Conservation (phyloP, 2,888 invertebrate species). For the Drosophila basisetae region DNA sequence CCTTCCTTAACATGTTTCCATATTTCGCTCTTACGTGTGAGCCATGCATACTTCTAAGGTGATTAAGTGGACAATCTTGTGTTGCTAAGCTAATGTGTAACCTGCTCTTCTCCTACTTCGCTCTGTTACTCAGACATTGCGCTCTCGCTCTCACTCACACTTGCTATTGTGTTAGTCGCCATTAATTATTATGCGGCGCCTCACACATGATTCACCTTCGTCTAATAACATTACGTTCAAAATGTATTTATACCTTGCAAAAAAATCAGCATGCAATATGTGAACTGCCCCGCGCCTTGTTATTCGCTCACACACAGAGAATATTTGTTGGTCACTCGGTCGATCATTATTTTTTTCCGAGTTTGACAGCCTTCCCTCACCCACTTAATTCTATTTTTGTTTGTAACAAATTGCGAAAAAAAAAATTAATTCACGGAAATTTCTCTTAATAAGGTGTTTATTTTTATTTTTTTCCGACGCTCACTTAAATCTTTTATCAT, state of each 20-base stretch:
- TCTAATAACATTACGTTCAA: constrained; percentile 35
- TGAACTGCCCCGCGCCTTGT: constrained; percentile 28
- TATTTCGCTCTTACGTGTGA: background rate
- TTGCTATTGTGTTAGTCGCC: constrained; percentile 1
- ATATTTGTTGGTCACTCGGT: constrained; percentile 49
- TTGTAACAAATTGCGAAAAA: constrained; percentile 18
- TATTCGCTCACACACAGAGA: constrained; percentile 17
- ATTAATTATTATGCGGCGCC: constrained; percentile 45
- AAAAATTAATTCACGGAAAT: constrained; percentile 62
- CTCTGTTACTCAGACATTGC: constrained; percentile 14
- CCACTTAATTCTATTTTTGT: constrained; percentile 5
- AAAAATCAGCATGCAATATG: constrained; percentile 43
- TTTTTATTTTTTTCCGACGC: constrained; percentile 32
- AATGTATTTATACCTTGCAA: constrained; percentile 29
- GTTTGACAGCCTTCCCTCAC: constrained; percentile 22
- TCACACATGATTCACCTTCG: constrained; percentile 67
- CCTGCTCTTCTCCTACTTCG: background rate
- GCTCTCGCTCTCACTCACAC: constrained; percentile 7
- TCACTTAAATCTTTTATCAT: constrained; percentile 36
- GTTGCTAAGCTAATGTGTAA: constrained; percentile 11
- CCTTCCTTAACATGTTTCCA: background rate
- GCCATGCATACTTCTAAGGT: background rate
- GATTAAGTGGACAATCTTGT: constrained; percentile 6
- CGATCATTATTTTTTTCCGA: constrained; percentile 33
- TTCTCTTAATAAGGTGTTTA: constrained; percentile 62